These are phyloP conservation scores for Chirona hameri DNA, from an alignment of 2,888 invertebrate species.

Conservation along the genomic window DNA sequence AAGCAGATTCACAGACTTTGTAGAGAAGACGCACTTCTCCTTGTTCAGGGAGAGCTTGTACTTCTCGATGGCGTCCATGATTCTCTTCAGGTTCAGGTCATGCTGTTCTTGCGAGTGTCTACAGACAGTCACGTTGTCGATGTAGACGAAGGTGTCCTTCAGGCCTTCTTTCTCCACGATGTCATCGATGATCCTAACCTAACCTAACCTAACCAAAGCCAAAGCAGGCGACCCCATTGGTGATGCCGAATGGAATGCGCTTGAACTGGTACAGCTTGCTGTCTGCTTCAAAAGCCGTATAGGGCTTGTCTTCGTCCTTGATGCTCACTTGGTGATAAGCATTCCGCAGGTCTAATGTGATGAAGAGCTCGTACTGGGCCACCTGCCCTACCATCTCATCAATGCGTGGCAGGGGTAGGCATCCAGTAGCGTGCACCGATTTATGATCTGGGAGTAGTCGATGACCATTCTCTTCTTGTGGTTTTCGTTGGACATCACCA, in stretches of 20 bases:
- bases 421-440: constrained; percentile 39
- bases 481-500: constrained; percentile 35
- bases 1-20: constrained; percentile 13
- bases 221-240: constrained; percentile 36
- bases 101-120: constrained; percentile 24
- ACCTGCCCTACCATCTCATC: constrained; percentile 30
- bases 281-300: constrained; percentile 38
- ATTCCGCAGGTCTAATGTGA: constrained; percentile 34
- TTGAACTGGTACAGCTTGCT: constrained; percentile 36
- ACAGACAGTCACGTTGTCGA: neutral
- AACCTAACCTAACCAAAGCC: too few species aligned
- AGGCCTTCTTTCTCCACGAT: constrained; percentile 31
- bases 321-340: constrained; percentile 36
- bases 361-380: neutral
- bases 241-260: constrained; percentile 37
- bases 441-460: constrained; percentile 39
- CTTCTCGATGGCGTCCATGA: constrained; percentile 28
- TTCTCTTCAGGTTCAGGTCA: constrained; percentile 10
- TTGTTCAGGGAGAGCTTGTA: constrained; percentile 30
- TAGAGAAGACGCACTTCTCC: neutral
- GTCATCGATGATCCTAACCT: constrained; percentile 36
- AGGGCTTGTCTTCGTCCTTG: constrained; percentile 33
- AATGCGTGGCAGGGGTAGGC: constrained; percentile 39
- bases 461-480: constrained; percentile 33
- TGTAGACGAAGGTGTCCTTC: constrained; percentile 28